Conservation (phyloP, 2,797 vertebrate genomes). For the Okamejei kenojei region DNA sequence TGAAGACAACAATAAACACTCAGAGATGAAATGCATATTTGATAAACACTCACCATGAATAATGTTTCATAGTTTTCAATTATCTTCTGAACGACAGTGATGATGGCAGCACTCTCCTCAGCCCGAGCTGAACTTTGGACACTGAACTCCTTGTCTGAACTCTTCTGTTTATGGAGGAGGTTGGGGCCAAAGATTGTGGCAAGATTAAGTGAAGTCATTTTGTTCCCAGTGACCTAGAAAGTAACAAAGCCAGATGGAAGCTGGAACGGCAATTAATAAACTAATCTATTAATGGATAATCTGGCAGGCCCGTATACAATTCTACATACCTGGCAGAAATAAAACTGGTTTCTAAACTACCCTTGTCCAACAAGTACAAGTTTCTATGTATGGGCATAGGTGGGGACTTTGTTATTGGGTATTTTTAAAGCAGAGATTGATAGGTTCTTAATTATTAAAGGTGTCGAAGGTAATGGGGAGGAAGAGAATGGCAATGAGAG, state of each 20-base stretch:
- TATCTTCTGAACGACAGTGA: conserved; percentile 84
- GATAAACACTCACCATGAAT: conserved; percentile 75
- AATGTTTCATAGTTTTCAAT: conserved; percentile 74
- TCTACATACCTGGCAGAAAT: neutral
- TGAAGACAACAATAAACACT: neutral
- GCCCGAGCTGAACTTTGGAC: conserved; percentile 88
- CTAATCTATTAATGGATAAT: neutral
- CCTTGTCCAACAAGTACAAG: too few relatives aligned
- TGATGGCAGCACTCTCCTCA: conserved; percentile 86
- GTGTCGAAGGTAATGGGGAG: too few relatives aligned
- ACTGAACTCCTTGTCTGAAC: conserved; percentile 87
- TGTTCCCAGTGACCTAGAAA: conserved; percentile 83
- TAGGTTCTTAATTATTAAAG: too few relatives aligned
- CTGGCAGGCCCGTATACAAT: neutral
- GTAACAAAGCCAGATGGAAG: conserved; percentile 41
- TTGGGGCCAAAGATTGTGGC: conserved; percentile 97
- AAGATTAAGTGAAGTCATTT: conserved; percentile 93
- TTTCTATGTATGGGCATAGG: too few relatives aligned
- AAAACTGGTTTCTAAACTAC: neutral
- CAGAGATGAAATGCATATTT: neutral
- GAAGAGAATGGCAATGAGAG: too few relatives aligned
- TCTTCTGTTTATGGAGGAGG: conserved; percentile 88
- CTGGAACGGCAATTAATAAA: neutral
- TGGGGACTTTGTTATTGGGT: too few relatives aligned
- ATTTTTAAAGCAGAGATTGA: too few relatives aligned